Evolutionary conservation across 1,140 invertebrate genomes (phyloP).

Genomic region (Melipona quadrifasciata): DNA sequence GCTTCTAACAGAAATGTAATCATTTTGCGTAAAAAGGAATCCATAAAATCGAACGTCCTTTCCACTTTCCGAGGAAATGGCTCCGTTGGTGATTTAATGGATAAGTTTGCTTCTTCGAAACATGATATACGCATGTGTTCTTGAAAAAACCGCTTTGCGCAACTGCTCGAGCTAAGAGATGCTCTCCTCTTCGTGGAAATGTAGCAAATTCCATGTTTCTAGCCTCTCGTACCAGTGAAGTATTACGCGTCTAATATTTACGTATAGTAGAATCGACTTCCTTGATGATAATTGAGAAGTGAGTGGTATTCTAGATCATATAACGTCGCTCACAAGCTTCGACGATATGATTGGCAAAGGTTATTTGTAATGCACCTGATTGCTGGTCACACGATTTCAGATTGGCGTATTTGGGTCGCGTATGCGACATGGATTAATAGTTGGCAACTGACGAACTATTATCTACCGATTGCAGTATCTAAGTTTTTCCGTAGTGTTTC

Average conservation of each 20-base stretch:
- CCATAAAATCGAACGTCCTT: background rate
- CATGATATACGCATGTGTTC: background rate
- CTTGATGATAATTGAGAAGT: background rate
- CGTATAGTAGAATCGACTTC: background rate
- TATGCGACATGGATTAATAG: slow-evolving; percentile 55
- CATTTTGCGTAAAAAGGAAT: background rate
- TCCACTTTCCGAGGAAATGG: too few species aligned
- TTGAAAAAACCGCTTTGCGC: background rate
- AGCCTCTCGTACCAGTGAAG: background rate
- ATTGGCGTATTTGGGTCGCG: background rate
- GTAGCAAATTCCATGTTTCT: background rate
- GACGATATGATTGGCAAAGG: background rate
- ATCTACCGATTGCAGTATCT: slow-evolving; percentile 29
- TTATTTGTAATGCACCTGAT: slow-evolving; percentile 32
- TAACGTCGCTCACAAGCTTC: background rate
- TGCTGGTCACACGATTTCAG: slow-evolving; percentile 26
- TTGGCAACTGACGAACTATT: slow-evolving; percentile 55
- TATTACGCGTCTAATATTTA: background rate
- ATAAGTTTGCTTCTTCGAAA: background rate
- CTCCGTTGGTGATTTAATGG: background rate
- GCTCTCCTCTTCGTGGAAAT: background rate
- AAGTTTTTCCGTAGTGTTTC: too few species aligned
- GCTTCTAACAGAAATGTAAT: background rate
- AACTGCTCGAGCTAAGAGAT: background rate
- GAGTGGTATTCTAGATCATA: background rate